Percentiles rank a stretch among this genome's conserved stretches.
Conservation (phyloP, 2,113 vertebrate genomes). For the Callopanchax toddi region DNA sequence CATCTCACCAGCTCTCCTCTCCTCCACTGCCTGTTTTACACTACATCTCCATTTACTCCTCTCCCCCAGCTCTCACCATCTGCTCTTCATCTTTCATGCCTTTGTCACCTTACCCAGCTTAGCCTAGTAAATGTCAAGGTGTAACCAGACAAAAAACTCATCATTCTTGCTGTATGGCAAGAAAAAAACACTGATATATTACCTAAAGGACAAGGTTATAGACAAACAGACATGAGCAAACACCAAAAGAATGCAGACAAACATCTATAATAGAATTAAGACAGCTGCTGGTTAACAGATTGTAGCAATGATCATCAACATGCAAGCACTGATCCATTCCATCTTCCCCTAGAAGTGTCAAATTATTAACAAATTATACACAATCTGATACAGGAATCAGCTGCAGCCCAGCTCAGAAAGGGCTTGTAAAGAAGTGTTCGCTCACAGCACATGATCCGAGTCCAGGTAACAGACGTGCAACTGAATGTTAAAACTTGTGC, state of each 20-base stretch:
- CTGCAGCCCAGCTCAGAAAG: neutral
- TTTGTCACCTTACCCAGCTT: conserved; percentile 35
- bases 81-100: conserved; percentile 38
- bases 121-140: conserved; percentile 46
- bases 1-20: neutral
- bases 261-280: neutral
- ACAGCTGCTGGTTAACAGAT: neutral
- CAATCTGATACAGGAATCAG: neutral
- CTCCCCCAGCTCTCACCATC: conserved; percentile 33
- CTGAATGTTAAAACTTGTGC: too few species aligned
- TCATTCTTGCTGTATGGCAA: neutral
- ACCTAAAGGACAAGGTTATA: neutral
- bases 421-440: neutral
- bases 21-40: conserved; percentile 2
- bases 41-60: conserved; percentile 16
- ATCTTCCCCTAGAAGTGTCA: neutral
- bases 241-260: neutral
- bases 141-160: conserved; percentile 21
- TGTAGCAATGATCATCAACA: neutral
- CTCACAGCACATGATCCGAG: neutral
- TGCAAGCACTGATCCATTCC: neutral
- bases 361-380: neutral
- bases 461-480: too few species aligned
- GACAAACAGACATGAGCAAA: neutral
- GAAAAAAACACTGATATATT: neutral